A percentile compares a stretch with the other conserved stretches of the same genome.
Conservation (phyloP, 2,113 vertebrate species). For the Chaetura pelagica region DNA sequence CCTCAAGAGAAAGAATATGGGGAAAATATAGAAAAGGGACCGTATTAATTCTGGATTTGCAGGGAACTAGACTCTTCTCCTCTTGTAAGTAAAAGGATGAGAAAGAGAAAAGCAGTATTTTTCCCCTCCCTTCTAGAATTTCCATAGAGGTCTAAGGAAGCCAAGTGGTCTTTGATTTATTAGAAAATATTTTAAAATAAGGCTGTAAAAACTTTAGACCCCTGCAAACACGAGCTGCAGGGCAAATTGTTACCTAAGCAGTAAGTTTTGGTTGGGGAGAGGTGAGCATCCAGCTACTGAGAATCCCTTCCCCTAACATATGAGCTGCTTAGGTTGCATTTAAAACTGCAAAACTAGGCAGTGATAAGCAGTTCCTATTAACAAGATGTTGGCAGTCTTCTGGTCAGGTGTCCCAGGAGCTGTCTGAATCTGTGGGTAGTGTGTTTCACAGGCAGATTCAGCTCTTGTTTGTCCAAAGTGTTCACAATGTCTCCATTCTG, state of each 20-base stretch:
- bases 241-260: neutral
- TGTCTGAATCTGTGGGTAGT: rapidly evolving
- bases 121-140: neutral
- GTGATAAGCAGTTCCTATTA: neutral
- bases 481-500: neutral
- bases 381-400: neutral
- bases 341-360: neutral
- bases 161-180: neutral
- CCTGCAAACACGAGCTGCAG: neutral
- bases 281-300: neutral
- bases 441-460: neutral
- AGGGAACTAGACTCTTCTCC: neutral
- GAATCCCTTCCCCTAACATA: neutral
- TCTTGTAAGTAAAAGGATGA: neutral
- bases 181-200: neutral
- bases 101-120: neutral
- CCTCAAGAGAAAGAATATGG: neutral
- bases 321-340: neutral
- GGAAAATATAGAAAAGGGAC: neutral
- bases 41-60: neutral
- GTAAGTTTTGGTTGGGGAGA: neutral
- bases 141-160: neutral
- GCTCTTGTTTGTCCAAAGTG: neutral
- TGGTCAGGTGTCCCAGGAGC: neutral
- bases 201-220: neutral